Evolutionary conservation across 2,888 invertebrate species (phyloP).

Genomic region (Drosophila ezoana): DNA sequence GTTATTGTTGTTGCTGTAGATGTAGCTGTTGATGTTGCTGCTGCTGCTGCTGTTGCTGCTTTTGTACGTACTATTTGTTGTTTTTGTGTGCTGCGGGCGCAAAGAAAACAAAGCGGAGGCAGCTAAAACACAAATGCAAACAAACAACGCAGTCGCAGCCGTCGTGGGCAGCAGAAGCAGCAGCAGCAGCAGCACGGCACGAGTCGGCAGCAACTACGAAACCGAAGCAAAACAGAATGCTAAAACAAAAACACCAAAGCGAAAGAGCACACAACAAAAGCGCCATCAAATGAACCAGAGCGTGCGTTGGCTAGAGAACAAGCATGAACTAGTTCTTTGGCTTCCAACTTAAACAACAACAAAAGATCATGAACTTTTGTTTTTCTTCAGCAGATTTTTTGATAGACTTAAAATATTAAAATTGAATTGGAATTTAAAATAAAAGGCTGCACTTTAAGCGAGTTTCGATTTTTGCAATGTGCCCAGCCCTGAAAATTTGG

Average conservation of each 20-base stretch:
- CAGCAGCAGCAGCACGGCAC: constrained; percentile 44
- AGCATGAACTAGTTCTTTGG: constrained; percentile 33
- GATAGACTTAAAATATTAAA: too few species aligned
- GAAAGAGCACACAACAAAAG: constrained; percentile 37
- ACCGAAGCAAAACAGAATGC: constrained; percentile 60
- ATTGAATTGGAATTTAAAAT: not conserved
- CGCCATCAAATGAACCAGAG: constrained; percentile 31
- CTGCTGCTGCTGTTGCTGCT: constrained; percentile 21
- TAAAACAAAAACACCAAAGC: constrained; percentile 57
- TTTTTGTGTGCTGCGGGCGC: constrained; percentile 58
- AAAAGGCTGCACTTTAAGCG: not conserved
- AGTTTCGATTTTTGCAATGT: not conserved
- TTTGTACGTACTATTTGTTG: constrained; percentile 51
- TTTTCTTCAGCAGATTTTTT: not conserved
- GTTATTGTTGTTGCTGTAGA: constrained; percentile 33
- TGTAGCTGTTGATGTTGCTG: constrained; percentile 18
- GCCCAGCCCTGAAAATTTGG: constrained; percentile 63
- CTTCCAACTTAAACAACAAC: not conserved
- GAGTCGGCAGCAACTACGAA: constrained; percentile 51
- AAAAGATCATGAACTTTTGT: not conserved
- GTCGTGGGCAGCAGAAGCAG: constrained; percentile 39
- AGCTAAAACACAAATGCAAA: constrained; percentile 76
- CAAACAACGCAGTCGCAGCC: constrained; percentile 67
- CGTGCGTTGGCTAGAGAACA: constrained; percentile 6
- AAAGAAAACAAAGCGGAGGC: constrained; percentile 61